Evolutionary conservation across 2,888 invertebrate genomes (phyloP).

Genomic region (Unio delphinus): DNA sequence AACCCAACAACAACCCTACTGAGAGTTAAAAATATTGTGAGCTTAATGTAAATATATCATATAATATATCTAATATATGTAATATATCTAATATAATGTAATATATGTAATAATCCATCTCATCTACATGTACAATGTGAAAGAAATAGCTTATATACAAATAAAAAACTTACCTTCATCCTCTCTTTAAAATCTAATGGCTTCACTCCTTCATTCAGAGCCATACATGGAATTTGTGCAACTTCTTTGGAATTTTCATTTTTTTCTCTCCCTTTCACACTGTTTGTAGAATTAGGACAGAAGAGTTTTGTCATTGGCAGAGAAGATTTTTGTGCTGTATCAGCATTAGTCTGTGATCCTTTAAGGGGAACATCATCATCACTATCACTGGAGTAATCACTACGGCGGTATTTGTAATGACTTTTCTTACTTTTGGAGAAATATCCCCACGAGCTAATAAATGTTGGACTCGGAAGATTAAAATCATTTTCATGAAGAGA

Average conservation of each 20-base stretch:
- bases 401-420: conserved; percentile 59
- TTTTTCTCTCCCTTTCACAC: conserved; percentile 19
- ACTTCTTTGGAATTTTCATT: conserved; percentile 6
- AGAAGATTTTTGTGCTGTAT: conserved; percentile 38
- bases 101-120: too few relatives aligned
- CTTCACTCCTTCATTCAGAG: conserved; percentile 46
- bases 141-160: too few relatives aligned
- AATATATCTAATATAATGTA: too few relatives aligned
- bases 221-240: too few relatives aligned
- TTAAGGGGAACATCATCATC: conserved; percentile 47
- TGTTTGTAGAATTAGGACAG: conserved; percentile 24
- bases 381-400: conserved; percentile 63
- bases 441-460: conserved; percentile 58
- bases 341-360: conserved; percentile 11
- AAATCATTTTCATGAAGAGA: too few relatives aligned
- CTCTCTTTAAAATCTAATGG: conserved; percentile 58
- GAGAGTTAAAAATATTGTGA: too few relatives aligned
- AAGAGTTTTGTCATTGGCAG: conserved; percentile 33
- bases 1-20: neutral
- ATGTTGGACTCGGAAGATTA: conserved; percentile 33
- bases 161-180: conserved; percentile 47
- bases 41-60: too few relatives aligned
- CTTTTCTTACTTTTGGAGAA: conserved; percentile 48
- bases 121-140: too few relatives aligned
- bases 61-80: too few relatives aligned